These are phyloP conservation scores for Epinephelus moara DNA, from an alignment of 2,113 vertebrate species.

Conservation along the genomic window DNA sequence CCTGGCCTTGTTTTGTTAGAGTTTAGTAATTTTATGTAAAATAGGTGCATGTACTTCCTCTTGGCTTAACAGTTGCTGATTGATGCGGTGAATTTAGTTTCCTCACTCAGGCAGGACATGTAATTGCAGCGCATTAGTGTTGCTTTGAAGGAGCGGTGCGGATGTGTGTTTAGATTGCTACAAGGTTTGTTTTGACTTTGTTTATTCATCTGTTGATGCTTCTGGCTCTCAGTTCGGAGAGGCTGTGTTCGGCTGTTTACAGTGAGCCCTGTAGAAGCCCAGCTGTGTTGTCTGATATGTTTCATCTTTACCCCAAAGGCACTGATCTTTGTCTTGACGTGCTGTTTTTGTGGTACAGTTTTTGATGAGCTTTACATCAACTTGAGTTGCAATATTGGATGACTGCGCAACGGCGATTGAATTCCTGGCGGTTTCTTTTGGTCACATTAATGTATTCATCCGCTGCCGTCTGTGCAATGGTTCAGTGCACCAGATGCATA, in stretches of 20 bases:
- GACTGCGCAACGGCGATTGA: constrained; percentile 23
- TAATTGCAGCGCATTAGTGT: constrained; percentile 51
- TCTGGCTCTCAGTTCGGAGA: constrained; percentile 52
- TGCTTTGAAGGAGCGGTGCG: constrained; percentile 43
- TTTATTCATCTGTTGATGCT: constrained; percentile 69
- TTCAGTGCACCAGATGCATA: constrained; percentile 59
- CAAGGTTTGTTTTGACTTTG: constrained; percentile 65
- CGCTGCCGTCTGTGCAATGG: constrained; percentile 33
- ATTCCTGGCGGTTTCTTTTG: constrained; percentile 50
- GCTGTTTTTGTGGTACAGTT: constrained; percentile 5
- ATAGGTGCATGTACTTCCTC: constrained; percentile 26
- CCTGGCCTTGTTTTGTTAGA: not conserved
- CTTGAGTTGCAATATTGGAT: constrained; percentile 11
- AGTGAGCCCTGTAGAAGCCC: constrained; percentile 25
- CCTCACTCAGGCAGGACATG: constrained; percentile 23
- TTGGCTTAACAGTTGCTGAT: constrained; percentile 39
- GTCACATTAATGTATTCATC: constrained; percentile 53
- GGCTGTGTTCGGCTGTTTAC: constrained; percentile 32
- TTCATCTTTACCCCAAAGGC: constrained; percentile 58
- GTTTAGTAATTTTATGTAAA: constrained; percentile 41
- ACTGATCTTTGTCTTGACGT: constrained; percentile 51
- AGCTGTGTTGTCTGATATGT: constrained; percentile 52
- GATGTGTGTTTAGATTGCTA: constrained; percentile 47
- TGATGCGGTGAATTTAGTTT: constrained; percentile 46
- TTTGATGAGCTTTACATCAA: constrained; percentile 57